phyloP scores from a whole-genome alignment of 2,797 vertebrate genomes.

The Mionectes olivaceus region DNA sequence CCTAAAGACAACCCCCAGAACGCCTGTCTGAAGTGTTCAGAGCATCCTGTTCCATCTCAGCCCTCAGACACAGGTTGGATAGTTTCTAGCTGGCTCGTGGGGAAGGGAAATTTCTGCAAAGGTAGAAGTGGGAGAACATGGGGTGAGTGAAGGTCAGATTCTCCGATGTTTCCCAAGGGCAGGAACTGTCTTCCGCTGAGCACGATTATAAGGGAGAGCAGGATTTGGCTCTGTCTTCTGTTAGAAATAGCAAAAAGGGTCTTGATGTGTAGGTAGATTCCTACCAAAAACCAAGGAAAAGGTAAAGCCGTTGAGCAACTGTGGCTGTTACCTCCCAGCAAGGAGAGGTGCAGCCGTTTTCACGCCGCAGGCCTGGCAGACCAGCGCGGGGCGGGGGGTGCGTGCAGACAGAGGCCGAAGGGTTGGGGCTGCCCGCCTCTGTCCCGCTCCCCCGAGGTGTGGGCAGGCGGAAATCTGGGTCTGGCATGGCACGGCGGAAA shows the following conservation, averaged over 20 bases:
- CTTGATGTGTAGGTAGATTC: neutral
- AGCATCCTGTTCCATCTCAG: neutral
- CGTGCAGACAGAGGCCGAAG: neutral
- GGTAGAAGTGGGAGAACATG: neutral
- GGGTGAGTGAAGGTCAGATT: neutral
- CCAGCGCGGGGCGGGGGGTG: fast-evolving
- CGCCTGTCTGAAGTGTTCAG: neutral
- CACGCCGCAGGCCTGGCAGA: neutral
- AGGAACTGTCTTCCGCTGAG: neutral
- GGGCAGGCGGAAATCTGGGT: neutral
- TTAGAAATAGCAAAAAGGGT: neutral
- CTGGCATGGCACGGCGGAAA: fast-evolving
- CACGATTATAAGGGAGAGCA: neutral
- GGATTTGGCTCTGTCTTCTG: neutral
- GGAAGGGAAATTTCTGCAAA: neutral
- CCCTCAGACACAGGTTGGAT: neutral
- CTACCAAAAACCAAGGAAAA: neutral
- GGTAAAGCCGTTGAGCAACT: neutral
- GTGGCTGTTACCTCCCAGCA: no score
- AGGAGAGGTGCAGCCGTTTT: neutral
- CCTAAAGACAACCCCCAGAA: neutral
- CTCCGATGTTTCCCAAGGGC: neutral
- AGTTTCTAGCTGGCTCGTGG: neutral
- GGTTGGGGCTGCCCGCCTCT: neutral
- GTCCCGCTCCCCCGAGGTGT: neutral